Conservation (phyloP, 2,113 vertebrate species). For the Phycodurus eques region DNA sequence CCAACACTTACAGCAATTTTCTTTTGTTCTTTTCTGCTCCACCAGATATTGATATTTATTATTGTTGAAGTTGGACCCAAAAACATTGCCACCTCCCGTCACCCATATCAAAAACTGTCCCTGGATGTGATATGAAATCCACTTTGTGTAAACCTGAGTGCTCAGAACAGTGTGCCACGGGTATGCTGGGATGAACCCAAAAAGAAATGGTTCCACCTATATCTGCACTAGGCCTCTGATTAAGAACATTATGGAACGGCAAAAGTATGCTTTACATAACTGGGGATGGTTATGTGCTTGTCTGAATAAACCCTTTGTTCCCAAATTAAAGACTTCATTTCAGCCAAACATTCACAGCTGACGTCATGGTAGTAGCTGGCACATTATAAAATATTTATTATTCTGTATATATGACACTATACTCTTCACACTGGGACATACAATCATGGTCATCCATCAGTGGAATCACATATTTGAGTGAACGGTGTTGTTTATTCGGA, state of each 20-base stretch:
- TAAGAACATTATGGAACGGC: conserved; percentile 69
- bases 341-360: neutral
- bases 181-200: conserved; percentile 34
- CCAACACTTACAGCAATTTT: too few relatives aligned
- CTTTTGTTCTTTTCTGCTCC: too few relatives aligned
- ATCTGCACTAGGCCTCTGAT: conserved; percentile 63
- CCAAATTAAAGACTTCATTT: conserved; percentile 19
- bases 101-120: too few relatives aligned
- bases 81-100: too few relatives aligned
- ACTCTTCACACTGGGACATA: neutral
- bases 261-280: conserved; percentile 68
- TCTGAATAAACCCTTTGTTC: conserved; percentile 32
- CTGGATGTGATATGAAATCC: neutral
- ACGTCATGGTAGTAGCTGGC: neutral
- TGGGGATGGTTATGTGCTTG: conserved; percentile 15
- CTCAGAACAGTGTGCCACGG: conserved; percentile 51
- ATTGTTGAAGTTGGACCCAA: too few relatives aligned
- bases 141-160: conserved; percentile 38
- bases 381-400: neutral
- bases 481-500: neutral
- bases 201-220: conserved; percentile 71
- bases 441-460: neutral
- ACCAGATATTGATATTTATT: too few relatives aligned
- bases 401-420: neutral
- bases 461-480: neutral